These are phyloP conservation scores for Chlorodrepanis virens DNA, from an alignment of 2,113 vertebrate genomes.

Conservation along the genomic window DNA sequence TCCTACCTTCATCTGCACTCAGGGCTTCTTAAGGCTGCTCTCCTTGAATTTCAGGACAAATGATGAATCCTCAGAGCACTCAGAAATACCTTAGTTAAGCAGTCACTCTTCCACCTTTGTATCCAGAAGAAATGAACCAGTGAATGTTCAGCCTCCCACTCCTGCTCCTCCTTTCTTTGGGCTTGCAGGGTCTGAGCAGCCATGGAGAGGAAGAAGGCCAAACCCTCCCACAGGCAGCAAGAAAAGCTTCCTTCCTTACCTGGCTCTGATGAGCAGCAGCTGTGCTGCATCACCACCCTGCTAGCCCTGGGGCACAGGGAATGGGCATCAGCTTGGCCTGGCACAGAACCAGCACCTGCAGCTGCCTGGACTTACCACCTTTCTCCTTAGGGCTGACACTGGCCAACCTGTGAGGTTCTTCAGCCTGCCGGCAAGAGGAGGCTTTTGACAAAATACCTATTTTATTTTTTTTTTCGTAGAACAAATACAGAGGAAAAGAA, in stretches of 20 bases:
- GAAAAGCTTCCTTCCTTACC: neutral
- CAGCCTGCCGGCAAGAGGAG: neutral
- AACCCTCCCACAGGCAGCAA: rapidly evolving
- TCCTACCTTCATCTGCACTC: neutral
- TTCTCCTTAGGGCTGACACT: rapidly evolving
- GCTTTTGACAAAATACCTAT: neutral
- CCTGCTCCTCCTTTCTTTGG: rapidly evolving
- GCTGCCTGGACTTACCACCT: neutral
- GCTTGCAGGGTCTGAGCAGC: rapidly evolving
- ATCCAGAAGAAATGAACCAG: rapidly evolving
- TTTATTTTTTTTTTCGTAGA: neutral
- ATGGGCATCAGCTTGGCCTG: neutral
- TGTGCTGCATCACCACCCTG: neutral
- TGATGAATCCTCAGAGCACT: rapidly evolving
- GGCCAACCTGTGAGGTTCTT: too few species aligned
- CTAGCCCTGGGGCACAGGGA: neutral
- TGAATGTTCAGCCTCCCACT: rapidly evolving
- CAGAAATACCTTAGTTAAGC: neutral
- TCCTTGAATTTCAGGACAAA: neutral
- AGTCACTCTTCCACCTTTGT: neutral
- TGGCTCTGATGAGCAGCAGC: neutral
- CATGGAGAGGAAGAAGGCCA: rapidly evolving
- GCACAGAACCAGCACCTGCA: neutral
- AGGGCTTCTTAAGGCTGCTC: neutral
- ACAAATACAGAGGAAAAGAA: neutral